Evolutionary conservation across 2,113 vertebrate species (phyloP), one percentile per base, ranked within the genome.

Genomic region (Oxygymnocypris stewartii): DNA sequence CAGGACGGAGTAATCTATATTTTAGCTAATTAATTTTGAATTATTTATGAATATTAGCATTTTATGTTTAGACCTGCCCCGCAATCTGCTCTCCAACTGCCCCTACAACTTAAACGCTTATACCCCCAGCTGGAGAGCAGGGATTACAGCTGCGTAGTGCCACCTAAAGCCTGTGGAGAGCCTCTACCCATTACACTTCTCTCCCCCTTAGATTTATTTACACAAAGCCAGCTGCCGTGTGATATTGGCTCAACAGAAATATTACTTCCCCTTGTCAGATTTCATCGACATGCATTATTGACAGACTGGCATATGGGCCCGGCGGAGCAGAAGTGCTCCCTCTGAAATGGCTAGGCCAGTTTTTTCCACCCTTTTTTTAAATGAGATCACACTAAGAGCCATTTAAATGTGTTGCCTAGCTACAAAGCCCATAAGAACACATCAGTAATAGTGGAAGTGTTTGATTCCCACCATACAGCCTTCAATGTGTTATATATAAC

Each of bases 271-370:
- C 69, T 75, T 83, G 88, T 88, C 90, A 89, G 81, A 82, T 89
- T 89, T 89, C 84, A 88, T 90, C 84, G 88, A 90, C 81, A 84
- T 84, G 65, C 80, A 88, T 89, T 90, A 90, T 90, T 90, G 88
- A 88, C 81, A 74, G 59, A 79, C 65, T 73, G 85, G 87, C 79
- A 86, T 86, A 88, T 83, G 37, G 87, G 83, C 83, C 84, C 82
- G n/a, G 65, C 18, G 69, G 86, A 86, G 85, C 67, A 83, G 82
- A 57, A 65, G 74, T 71, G 80, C 79, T 82, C 80, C 23, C 78
- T 67, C 44, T 74, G 79, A 88, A 85, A 85, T 67, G 80, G 44
- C 47, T 82, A 42, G 73, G 78, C 54, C 73, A 79, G 67, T 0
- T 78, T 87, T 80, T 87, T 80, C 82, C 18, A 3, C 3, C 47